Evolutionary conservation across 2,797 vertebrate species (phyloP).

Genomic region (Moxostoma hubbsi): DNA sequence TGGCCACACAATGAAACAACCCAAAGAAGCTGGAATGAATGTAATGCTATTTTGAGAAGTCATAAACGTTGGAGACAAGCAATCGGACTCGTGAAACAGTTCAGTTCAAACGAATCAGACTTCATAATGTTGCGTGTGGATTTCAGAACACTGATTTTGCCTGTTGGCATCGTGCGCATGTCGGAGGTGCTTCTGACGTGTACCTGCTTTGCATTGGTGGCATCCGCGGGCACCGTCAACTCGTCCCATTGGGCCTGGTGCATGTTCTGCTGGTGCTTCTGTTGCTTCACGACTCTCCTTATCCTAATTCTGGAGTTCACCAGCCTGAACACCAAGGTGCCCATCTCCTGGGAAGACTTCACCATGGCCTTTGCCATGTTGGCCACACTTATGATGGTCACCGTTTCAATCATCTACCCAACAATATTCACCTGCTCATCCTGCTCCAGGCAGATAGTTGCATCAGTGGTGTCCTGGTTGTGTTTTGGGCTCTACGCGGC

Average conservation of each 20-base stretch:
- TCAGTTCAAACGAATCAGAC: neutral
- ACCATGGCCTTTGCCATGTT: conserved; percentile 84
- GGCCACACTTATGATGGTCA: conserved; percentile 80
- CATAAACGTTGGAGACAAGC: neutral
- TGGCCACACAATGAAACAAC: neutral
- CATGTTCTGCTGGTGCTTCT: conserved; percentile 89
- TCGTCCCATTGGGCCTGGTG: conserved; percentile 76
- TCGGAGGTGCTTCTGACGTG: conserved; percentile 79
- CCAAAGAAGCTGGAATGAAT: neutral
- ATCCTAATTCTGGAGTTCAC: conserved; percentile 81
- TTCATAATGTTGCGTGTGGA: conserved; percentile 65
- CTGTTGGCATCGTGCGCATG: conserved; percentile 78
- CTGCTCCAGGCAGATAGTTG: conserved; percentile 69
- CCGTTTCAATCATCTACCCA: conserved; percentile 82
- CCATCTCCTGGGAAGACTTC: conserved; percentile 88
- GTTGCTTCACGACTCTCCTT: conserved; percentile 77
- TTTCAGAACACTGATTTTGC: conserved; percentile 62
- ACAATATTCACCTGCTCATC: conserved; percentile 61
- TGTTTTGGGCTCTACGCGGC: conserved; percentile 75
- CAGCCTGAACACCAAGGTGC: conserved; percentile 67
- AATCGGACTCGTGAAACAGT: neutral
- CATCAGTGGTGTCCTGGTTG: conserved; percentile 78
- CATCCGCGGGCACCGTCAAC: conserved; percentile 38
- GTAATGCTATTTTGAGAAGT: neutral
- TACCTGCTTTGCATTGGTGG: conserved; percentile 82